Conservation (phyloP, 2,888 invertebrate species). For the Orgyia antiqua region DNA sequence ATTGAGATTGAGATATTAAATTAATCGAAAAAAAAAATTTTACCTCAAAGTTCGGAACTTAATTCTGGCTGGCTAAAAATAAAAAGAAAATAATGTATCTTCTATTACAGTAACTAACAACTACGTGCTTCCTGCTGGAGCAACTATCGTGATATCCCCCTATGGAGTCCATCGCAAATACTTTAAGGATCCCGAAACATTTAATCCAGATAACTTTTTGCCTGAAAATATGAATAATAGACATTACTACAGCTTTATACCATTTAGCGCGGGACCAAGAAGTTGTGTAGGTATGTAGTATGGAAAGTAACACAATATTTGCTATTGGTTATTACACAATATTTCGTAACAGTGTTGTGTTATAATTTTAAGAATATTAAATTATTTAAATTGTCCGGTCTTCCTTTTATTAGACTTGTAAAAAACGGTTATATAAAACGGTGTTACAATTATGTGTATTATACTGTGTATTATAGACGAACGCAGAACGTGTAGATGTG, state of each 20-base stretch:
- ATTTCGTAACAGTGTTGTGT: background rate
- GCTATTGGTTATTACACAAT: background rate
- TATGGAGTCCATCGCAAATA: constrained; percentile 83
- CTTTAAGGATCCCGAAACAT: constrained; percentile 83
- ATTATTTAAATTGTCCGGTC: too few relatives aligned
- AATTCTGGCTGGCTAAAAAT: too few relatives aligned
- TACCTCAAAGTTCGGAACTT: too few relatives aligned
- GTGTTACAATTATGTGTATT: too few relatives aligned
- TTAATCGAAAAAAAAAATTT: too few relatives aligned
- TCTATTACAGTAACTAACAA: constrained; percentile 80
- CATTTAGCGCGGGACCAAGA: constrained; percentile 89
- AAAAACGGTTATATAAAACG: too few relatives aligned
- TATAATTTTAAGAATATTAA: too few relatives aligned
- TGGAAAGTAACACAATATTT: background rate
- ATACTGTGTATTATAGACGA: too few relatives aligned
- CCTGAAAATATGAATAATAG: constrained; percentile 85
- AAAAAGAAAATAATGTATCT: too few relatives aligned
- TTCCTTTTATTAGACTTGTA: too few relatives aligned
- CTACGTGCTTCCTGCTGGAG: constrained; percentile 82
- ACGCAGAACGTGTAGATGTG: too few relatives aligned
- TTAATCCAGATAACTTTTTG: constrained; percentile 88
- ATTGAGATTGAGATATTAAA: too few relatives aligned
- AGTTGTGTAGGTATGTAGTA: constrained; percentile 83
- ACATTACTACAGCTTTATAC: constrained; percentile 88
- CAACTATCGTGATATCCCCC: constrained; percentile 82